Evolutionary conservation across 2,888 invertebrate species (phyloP).

Genomic region (Galerucella calmariensis): DNA sequence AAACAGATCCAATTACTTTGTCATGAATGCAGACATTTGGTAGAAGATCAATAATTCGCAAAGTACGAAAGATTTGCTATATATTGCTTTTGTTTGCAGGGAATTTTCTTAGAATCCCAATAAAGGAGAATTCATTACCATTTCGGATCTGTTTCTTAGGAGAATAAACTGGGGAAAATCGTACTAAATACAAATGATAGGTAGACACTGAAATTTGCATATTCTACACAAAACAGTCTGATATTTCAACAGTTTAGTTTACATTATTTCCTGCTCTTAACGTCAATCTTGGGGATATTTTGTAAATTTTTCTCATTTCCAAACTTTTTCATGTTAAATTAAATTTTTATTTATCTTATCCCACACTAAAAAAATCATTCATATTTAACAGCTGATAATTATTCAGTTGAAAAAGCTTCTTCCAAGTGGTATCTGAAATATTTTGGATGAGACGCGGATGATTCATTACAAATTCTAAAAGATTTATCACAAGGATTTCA

Average conservation of each 20-base stretch:
- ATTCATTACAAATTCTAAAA: conserved; percentile 1
- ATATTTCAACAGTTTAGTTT: not conserved
- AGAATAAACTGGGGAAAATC: not conserved
- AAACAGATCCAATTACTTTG: conserved; percentile 13
- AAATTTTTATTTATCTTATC: too few relatives aligned
- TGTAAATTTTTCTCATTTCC: too few relatives aligned
- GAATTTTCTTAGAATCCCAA: conserved; percentile 8
- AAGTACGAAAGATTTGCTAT: conserved; percentile 1
- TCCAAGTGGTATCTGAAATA: not conserved
- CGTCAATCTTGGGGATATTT: too few relatives aligned
- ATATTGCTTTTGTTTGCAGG: conserved; percentile 11
- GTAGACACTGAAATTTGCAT: not conserved
- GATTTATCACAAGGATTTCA: not conserved
- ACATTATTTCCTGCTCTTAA: not conserved
- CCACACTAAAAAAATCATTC: too few relatives aligned
- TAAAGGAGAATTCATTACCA: not conserved
- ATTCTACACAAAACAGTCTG: not conserved
- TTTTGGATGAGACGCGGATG: not conserved
- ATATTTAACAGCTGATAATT: too few relatives aligned
- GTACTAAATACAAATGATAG: too few relatives aligned
- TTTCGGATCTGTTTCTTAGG: not conserved
- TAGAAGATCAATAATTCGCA: conserved; percentile 1
- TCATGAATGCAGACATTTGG: not conserved
- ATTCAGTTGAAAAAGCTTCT: too few relatives aligned
- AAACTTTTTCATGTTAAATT: too few relatives aligned